Conservation (phyloP, 2,888 invertebrate genomes). For the Aleiodes alternator region DNA sequence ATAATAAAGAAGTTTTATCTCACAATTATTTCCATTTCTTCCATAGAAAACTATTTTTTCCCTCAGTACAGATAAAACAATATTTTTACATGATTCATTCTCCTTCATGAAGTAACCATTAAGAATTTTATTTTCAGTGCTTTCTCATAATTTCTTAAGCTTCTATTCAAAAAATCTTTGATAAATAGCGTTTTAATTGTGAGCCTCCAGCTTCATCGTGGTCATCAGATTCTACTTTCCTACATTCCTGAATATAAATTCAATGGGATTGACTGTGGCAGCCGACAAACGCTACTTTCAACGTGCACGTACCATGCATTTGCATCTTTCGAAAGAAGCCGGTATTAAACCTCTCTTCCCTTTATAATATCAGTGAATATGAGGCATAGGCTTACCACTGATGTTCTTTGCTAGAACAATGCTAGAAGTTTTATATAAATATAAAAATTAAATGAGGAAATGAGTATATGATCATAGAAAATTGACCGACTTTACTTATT, state of each 20-base stretch:
- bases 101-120: neutral
- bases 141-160: too few species aligned
- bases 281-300: constrained; percentile 59
- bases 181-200: constrained; percentile 23
- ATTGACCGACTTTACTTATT: constrained; percentile 9
- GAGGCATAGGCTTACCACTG: constrained; percentile 39
- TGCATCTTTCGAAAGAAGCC: constrained; percentile 49
- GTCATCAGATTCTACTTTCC: constrained; percentile 48
- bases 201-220: constrained; percentile 1
- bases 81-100: neutral
- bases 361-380: constrained; percentile 49
- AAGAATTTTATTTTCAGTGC: too few species aligned
- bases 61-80: neutral
- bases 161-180: neutral
- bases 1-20: too few species aligned
- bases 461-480: neutral
- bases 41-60: too few species aligned
- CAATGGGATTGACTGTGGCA: constrained; percentile 54
- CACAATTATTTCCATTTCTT: too few species aligned
- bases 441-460: constrained; percentile 19
- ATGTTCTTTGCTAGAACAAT: constrained; percentile 28
- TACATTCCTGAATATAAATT: constrained; percentile 58
- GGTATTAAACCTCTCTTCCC: constrained; percentile 44
- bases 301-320: constrained; percentile 56
- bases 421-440: neutral